Conservation (phyloP, 2,113 vertebrate genomes). For the Dascyllus trimaculatus region DNA sequence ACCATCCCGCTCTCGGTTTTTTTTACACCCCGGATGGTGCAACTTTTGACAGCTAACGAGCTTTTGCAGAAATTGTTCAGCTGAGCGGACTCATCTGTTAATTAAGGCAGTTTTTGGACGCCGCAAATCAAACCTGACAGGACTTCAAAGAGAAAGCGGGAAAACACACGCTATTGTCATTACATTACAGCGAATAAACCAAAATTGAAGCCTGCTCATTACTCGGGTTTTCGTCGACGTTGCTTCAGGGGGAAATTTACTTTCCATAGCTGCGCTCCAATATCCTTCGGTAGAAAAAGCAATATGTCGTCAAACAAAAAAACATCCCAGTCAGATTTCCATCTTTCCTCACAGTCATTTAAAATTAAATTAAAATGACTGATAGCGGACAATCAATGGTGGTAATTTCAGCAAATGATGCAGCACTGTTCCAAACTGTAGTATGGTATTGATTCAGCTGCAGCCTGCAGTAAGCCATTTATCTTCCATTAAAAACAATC, state of each 20-base stretch:
- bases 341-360: conserved; percentile 68
- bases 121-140: conserved; percentile 34
- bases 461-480: conserved; percentile 71
- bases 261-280: conserved; percentile 12
- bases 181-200: conserved; percentile 32
- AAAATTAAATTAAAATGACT: conserved; percentile 77
- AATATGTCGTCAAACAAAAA: conserved; percentile 48
- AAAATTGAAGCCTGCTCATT: conserved; percentile 33
- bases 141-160: conserved; percentile 14
- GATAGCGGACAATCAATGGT: conserved; percentile 71
- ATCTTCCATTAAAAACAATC: conserved; percentile 72
- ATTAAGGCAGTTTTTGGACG: conserved; percentile 37
- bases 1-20: conserved; percentile 28
- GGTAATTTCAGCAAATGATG: conserved; percentile 76
- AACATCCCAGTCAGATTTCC: conserved; percentile 44
- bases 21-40: not conserved
- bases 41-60: conserved; percentile 39
- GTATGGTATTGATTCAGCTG: conserved; percentile 72
- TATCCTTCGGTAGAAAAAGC: conserved; percentile 24
- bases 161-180: conserved; percentile 10
- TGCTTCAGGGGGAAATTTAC: conserved; percentile 37
- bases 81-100: conserved; percentile 3
- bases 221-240: conserved; percentile 25
- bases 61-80: conserved; percentile 19
- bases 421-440: conserved; percentile 64